Evolutionary conservation across 2,113 vertebrate species (phyloP).

Genomic region (Oncorhynchus keta): DNA sequence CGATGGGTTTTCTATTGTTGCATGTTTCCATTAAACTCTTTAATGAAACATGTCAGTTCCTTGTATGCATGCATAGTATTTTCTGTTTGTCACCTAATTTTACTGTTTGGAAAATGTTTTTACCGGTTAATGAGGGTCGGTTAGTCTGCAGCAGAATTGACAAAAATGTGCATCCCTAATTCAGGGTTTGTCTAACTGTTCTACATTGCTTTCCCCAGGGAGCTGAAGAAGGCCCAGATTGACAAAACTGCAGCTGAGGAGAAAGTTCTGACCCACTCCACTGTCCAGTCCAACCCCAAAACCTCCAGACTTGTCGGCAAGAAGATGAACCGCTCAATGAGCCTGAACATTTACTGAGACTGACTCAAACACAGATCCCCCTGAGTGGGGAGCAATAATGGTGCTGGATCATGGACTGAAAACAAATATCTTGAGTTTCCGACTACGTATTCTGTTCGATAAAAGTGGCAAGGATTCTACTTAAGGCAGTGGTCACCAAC

Average conservation of each 20-base stretch:
- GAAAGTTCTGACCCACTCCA: slow-evolving; percentile 88
- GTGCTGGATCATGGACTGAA: slow-evolving; percentile 47
- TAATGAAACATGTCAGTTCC: too few species aligned
- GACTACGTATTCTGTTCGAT: slow-evolving; percentile 48
- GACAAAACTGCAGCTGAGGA: slow-evolving; percentile 92
- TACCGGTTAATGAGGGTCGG: too few species aligned
- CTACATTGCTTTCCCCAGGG: slow-evolving; percentile 70
- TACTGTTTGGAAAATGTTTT: neutral
- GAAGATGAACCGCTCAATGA: slow-evolving; percentile 96
- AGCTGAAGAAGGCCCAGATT: slow-evolving; percentile 96
- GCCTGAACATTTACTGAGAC: slow-evolving; percentile 90
- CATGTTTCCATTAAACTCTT: too few species aligned
- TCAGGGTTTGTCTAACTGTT: slow-evolving; percentile 11
- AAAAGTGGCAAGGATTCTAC: slow-evolving; percentile 27
- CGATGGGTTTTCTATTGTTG: too few species aligned
- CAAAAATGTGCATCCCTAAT: too few species aligned
- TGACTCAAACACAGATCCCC: slow-evolving; percentile 37
- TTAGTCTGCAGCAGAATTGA: too few species aligned
- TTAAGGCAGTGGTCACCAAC: too few species aligned
- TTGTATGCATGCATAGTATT: too few species aligned
- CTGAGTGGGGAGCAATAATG: neutral
- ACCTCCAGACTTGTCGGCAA: slow-evolving; percentile 90
- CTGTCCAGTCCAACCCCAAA: slow-evolving; percentile 80
- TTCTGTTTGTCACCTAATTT: too few species aligned
- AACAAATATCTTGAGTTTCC: neutral